These are phyloP conservation scores for Calephelis virginiensis DNA, from an alignment of 1,140 invertebrate species.

Conservation along the genomic window DNA sequence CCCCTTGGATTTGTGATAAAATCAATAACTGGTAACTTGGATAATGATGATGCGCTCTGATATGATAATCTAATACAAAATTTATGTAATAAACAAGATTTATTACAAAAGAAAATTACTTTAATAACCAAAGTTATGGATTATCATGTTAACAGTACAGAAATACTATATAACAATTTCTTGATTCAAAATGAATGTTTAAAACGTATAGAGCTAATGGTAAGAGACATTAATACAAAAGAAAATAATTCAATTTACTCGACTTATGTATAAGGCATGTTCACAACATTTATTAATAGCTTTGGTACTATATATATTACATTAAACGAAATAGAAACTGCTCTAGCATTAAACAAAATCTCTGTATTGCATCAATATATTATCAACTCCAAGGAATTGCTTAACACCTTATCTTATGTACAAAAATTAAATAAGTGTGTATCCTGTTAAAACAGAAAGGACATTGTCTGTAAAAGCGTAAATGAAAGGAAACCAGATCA, in stretches of 20 bases:
- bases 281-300: constrained; percentile 23
- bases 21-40: constrained; percentile 34
- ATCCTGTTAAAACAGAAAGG: constrained; percentile 25
- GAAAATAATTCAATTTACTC: constrained; percentile 23
- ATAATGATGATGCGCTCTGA: constrained; percentile 34
- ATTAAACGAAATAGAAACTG: constrained; percentile 23
- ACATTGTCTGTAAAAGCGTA: no score
- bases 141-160: no score
- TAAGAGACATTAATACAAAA: constrained; percentile 19
- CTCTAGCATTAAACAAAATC: constrained; percentile 25
- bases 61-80: constrained; percentile 27
- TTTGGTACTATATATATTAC: constrained; percentile 29
- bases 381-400: constrained; percentile 26
- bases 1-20: constrained; percentile 37
- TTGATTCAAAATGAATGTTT: constrained; percentile 25
- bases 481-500: no score
- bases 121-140: no score
- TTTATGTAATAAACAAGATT: constrained; percentile 27
- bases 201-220: constrained; percentile 5
- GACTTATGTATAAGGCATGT: constrained; percentile 14
- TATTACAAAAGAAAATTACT: no score
- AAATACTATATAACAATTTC: no score
- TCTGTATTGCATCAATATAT: constrained; percentile 26
- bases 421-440: constrained; percentile 21
- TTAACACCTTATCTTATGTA: constrained; percentile 19